Percentiles rank a stretch among this genome's conserved stretches.
phyloP scores from a whole-genome alignment of 1,140 invertebrate species.

The Gerris buenoi region DNA sequence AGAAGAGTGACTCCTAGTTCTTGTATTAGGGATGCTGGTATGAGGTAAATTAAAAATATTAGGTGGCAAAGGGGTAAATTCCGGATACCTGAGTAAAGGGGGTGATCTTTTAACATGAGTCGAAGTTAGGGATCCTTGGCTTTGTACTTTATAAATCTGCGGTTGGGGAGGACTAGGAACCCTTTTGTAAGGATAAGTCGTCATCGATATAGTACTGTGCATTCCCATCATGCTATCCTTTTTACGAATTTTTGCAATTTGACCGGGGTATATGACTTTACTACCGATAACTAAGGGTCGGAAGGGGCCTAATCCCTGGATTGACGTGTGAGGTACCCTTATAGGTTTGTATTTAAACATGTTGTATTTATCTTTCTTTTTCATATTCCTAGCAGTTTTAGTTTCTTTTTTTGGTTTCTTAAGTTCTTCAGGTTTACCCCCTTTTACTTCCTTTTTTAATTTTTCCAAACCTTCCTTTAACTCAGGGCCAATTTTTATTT shows the following conservation, averaged over 20 bases:
- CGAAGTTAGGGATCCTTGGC: too few relatives aligned
- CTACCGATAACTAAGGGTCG: neutral
- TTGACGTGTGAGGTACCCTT: neutral
- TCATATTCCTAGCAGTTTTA: neutral
- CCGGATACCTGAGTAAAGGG: neutral
- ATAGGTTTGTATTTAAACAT: neutral
- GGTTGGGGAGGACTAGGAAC: too few relatives aligned
- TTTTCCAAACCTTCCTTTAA: neutral
- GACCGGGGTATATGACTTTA: neutral
- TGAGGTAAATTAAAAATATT: neutral
- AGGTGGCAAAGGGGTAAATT: neutral
- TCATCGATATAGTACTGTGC: neutral
- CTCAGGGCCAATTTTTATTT: constrained; percentile 3
- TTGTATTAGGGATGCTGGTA: neutral
- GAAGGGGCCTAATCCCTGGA: neutral
- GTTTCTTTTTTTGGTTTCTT: neutral
- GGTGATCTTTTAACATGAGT: neutral
- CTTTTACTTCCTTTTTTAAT: neutral
- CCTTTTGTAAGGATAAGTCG: neutral
- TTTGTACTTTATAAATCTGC: too few relatives aligned
- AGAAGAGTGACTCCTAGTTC: constrained; percentile 14
- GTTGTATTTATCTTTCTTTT: neutral
- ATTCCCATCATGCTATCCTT: neutral
- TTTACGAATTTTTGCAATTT: neutral
- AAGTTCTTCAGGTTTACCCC: neutral